A percentile compares a stretch with the other conserved stretches of the same genome.
Conservation (phyloP, 37 sponge, comb jelly and placozoan genomes). For the Halisarca cf. caerulea region DNA sequence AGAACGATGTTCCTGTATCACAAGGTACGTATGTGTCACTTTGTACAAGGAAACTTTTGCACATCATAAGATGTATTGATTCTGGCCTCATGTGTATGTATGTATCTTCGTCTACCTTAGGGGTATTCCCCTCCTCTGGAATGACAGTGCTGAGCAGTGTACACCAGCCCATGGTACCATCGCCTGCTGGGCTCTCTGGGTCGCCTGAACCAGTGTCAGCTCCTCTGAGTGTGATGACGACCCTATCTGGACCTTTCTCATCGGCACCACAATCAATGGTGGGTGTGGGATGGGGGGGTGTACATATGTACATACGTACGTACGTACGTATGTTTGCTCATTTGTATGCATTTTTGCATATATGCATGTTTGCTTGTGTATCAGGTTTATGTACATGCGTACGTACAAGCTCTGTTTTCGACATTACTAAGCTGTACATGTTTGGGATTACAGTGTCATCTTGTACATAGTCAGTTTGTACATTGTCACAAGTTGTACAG, state of each 20-base stretch:
- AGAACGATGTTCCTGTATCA: no score
- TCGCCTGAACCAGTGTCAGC: background rate
- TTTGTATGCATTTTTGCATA: background rate
- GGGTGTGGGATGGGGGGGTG: background rate
- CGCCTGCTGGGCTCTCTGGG: background rate
- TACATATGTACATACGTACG: background rate
- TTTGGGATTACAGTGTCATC: no score
- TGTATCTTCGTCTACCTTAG: background rate
- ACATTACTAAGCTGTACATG: no score
- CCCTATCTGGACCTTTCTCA: background rate
- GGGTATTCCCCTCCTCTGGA: background rate
- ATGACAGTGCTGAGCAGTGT: background rate
- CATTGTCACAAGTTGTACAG: no score
- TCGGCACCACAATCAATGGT: constrained; percentile 19
- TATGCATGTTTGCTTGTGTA: background rate
- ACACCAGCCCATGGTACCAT: background rate
- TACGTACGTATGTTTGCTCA: no score
- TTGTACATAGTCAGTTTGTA: no score
- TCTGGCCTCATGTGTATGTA: background rate
- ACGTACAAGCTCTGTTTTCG: background rate
- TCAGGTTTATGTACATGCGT: background rate
- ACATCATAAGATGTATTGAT: no score
- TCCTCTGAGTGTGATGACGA: constrained; percentile 19
- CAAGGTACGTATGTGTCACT: no score
- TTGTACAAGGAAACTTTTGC: no score